These are phyloP conservation scores for Daboia siamensis DNA, from an alignment of 2,113 vertebrate genomes.

Conservation along the genomic window DNA sequence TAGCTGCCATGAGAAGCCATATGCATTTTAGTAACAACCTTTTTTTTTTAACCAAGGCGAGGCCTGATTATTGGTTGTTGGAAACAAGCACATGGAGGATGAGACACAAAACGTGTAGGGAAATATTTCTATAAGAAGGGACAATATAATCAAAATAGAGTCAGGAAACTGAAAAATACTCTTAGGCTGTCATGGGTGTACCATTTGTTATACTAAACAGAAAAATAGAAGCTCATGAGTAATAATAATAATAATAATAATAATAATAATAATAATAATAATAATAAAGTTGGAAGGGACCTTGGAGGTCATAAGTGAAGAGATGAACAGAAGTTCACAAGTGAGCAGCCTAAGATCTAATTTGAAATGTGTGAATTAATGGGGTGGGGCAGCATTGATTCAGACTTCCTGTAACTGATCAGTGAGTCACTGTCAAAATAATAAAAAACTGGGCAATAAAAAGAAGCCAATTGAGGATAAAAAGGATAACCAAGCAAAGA, in stretches of 20 bases:
- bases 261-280: too few species aligned
- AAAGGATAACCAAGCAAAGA: background rate
- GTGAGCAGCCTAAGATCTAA: background rate
- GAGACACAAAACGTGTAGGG: background rate
- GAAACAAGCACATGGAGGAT: background rate
- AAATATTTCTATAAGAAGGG: background rate
- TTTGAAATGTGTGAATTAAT: background rate
- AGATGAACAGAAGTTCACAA: background rate
- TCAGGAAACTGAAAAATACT: background rate
- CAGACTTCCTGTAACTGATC: background rate
- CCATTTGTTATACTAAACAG: background rate
- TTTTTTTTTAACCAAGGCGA: background rate
- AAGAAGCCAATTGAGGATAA: constrained; percentile 1
- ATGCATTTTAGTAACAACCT: background rate
- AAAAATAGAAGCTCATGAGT: background rate
- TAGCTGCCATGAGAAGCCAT: background rate
- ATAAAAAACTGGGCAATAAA: background rate
- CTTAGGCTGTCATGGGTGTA: background rate
- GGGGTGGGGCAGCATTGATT: background rate
- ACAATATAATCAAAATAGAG: background rate
- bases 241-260: too few species aligned
- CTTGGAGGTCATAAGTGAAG: too few species aligned
- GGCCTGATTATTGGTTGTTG: background rate
- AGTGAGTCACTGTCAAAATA: constrained; percentile 1
- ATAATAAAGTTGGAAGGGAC: too few species aligned